Percentiles rank a stretch among this genome's conserved stretches.
Evolutionary conservation across 2,113 vertebrate genomes (phyloP).

Genomic region (Cyrtonyx montezumae): DNA sequence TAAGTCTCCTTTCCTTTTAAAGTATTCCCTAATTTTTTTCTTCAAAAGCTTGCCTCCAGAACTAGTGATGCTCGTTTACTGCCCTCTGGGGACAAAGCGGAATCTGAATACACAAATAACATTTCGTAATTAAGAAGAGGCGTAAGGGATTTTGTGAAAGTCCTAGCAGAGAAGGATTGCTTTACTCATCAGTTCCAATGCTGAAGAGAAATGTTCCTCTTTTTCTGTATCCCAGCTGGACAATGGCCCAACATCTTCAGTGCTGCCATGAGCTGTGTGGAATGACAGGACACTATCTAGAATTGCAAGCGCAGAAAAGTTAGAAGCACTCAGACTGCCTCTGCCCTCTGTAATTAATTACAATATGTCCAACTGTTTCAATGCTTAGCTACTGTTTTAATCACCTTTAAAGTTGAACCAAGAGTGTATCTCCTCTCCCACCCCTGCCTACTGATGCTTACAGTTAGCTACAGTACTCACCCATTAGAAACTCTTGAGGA

Average conservation of each 20-base stretch:
- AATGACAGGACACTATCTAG: neutral
- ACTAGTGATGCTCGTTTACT: constrained; percentile 37
- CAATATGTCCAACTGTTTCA: neutral
- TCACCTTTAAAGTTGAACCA: neutral
- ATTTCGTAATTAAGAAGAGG: neutral
- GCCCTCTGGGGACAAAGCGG: constrained; percentile 64
- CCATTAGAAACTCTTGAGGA: neutral
- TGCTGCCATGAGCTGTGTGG: neutral
- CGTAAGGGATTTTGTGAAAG: neutral
- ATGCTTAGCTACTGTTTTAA: neutral
- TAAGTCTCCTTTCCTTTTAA: neutral
- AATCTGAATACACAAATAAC: neutral
- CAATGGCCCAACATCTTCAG: neutral
- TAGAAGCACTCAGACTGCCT: neutral
- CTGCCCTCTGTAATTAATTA: neutral
- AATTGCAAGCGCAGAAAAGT: neutral
- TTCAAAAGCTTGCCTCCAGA: neutral
- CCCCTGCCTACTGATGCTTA: neutral
- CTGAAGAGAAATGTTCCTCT: neutral
- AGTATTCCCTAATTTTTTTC: neutral
- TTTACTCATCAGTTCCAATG: constrained; percentile 2
- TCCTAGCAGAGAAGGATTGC: neutral
- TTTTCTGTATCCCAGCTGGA: neutral
- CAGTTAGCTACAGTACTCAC: constrained; percentile 53
- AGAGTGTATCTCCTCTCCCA: neutral